phyloP scores from a whole-genome alignment of 2,888 invertebrate genomes.

The Latrodectus hesperus region DNA sequence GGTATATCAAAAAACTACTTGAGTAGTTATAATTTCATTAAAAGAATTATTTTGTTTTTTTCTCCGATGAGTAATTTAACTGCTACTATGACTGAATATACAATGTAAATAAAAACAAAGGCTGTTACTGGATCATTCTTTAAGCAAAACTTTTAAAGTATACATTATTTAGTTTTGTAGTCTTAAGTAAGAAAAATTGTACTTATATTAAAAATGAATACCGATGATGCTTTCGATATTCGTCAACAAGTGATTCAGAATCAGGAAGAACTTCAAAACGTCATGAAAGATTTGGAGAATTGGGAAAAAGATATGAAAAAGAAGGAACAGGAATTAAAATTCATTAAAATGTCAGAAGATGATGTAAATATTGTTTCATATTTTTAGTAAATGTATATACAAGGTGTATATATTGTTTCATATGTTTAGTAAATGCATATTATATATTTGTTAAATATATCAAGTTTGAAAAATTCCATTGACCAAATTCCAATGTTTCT shows the following conservation, averaged over 20 bases:
- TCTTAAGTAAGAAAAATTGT: background rate
- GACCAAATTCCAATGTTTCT: no score
- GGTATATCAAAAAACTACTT: no score
- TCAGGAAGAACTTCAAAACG: conserved; percentile 82
- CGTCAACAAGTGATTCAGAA: conserved; percentile 85
- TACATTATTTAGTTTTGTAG: background rate
- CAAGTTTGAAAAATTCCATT: no score
- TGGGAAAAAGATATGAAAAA: conserved; percentile 85
- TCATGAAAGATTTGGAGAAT: conserved; percentile 82
- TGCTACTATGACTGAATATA: no score
- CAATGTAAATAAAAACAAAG: background rate
- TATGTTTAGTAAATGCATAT: no score
- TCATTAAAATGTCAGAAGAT: conserved; percentile 42
- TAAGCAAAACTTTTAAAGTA: background rate
- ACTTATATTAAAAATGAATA: conserved; percentile 9
- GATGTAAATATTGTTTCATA: conserved; percentile 55
- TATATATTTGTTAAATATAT: no score
- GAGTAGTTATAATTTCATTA: no score
- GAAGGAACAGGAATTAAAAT: conserved; percentile 77
- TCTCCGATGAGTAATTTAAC: no score
- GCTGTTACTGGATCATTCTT: background rate
- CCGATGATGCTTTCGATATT: conserved; percentile 79
- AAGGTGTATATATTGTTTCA: no score
- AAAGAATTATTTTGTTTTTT: no score
- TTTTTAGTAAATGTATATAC: no score